Conservation (phyloP, 2,113 vertebrate species). For the Lophotis ruficrista region DNA sequence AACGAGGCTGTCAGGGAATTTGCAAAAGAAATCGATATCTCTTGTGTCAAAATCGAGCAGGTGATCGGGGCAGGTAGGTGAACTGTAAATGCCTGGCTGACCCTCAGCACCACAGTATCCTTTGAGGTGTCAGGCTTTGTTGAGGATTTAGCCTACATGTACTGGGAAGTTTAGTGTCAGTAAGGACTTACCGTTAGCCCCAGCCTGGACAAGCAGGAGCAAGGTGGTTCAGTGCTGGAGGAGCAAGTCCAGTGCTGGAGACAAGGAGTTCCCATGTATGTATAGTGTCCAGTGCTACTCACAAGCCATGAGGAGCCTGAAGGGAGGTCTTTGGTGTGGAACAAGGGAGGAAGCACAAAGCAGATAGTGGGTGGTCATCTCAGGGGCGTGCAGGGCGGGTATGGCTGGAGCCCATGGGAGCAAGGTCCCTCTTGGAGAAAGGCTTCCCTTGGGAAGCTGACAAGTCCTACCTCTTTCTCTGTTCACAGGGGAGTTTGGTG, state of each 20-base stretch:
- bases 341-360: not conserved
- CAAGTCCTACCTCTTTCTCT: not conserved
- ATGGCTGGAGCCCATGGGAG: fast-evolving
- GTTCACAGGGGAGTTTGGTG: conserved; percentile 90
- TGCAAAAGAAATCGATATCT: conserved; percentile 95
- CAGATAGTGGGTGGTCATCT: not conserved
- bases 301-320: not conserved
- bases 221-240: not conserved
- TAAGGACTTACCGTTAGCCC: not conserved
- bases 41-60: conserved; percentile 96
- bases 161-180: not conserved
- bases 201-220: not conserved
- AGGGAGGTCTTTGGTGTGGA: not conserved
- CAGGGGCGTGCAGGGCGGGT: fast-evolving
- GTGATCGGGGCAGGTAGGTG: conserved; percentile 95
- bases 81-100: not conserved
- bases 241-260: not conserved
- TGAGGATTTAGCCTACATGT: not conserved
- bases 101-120: not conserved
- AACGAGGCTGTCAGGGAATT: conserved; percentile 96
- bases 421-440: not conserved
- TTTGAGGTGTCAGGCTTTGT: not conserved
- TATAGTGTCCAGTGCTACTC: not conserved
- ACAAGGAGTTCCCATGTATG: not conserved
- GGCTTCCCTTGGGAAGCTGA: not conserved